Percentiles rank a stretch among this genome's conserved stretches.
Evolutionary conservation across 2,113 vertebrate species (phyloP).

Genomic region (Gallinago paraguaiae): DNA sequence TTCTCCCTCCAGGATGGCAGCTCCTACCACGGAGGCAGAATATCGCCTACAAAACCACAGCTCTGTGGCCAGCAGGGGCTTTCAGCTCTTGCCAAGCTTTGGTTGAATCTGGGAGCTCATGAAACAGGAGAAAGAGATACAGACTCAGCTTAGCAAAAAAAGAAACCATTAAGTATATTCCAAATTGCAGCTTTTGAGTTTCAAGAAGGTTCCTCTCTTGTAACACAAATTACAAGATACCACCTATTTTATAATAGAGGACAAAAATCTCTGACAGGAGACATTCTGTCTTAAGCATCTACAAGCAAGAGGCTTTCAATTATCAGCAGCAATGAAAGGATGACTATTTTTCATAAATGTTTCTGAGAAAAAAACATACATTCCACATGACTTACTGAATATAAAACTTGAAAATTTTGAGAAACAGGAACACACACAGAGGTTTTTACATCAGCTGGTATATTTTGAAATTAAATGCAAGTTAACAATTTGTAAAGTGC

Average conservation of each 20-base stretch:
- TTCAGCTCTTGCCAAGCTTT: background rate
- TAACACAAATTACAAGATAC: background rate
- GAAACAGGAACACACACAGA: background rate
- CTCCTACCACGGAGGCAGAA: background rate
- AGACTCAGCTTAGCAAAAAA: background rate
- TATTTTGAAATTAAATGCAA: background rate
- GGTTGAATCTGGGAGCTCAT: background rate
- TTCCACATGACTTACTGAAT: background rate
- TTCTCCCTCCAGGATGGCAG: background rate
- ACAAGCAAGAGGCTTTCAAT: background rate
- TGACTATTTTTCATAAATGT: background rate
- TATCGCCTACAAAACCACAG: background rate
- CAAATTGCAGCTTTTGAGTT: background rate
- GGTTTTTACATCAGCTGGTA: background rate
- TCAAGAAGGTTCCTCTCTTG: background rate
- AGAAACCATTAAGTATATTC: background rate
- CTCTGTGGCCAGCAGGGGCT: background rate
- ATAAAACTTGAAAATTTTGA: background rate
- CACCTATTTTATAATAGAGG: background rate
- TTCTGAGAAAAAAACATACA: background rate
- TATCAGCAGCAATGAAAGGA: background rate
- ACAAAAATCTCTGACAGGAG: background rate
- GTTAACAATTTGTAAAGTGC: background rate
- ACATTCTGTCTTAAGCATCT: background rate
- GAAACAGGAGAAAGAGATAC: background rate